Evolutionary conservation across 2,888 invertebrate genomes (phyloP).

Genomic region (Lottia scabra): DNA sequence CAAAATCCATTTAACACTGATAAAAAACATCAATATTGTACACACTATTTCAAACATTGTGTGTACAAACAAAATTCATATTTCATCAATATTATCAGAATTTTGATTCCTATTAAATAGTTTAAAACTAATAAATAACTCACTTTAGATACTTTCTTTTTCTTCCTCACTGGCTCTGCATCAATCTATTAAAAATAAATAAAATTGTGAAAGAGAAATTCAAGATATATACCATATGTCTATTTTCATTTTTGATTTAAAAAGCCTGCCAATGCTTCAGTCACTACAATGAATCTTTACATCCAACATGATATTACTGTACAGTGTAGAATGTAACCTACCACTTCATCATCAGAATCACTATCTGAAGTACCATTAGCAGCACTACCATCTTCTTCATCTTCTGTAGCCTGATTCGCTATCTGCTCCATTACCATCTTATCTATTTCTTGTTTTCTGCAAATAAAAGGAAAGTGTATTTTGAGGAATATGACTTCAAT

Average conservation of each 20-base stretch:
- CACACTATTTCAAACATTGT: too few relatives aligned
- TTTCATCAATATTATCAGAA: too few relatives aligned
- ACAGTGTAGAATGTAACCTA: not conserved
- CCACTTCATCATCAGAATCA: constrained; percentile 4
- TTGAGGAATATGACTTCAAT: too few relatives aligned
- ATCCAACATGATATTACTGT: too few relatives aligned
- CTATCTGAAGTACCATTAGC: constrained; percentile 6
- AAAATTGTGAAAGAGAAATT: not conserved
- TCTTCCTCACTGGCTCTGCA: constrained; percentile 7
- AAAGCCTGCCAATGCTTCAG: too few relatives aligned
- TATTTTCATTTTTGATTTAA: too few relatives aligned
- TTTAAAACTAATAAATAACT: not conserved
- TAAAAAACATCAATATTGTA: too few relatives aligned
- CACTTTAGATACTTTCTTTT: constrained; percentile 11
- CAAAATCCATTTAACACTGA: too few relatives aligned
- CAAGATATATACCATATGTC: too few relatives aligned
- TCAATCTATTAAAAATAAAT: constrained; percentile 8
- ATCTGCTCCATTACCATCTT: constrained; percentile 85
- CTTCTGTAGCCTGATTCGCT: constrained; percentile 35
- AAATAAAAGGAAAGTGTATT: constrained; percentile 15
- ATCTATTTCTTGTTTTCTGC: constrained; percentile 88
- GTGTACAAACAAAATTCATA: too few relatives aligned
- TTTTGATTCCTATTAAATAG: too few relatives aligned
- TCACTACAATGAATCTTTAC: too few relatives aligned
- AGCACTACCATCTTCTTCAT: constrained; percentile 30